Percentiles rank a stretch among this genome's conserved stretches.
Conservation (phyloP, 2,888 invertebrate genomes). For the Drosophila testacea region DNA sequence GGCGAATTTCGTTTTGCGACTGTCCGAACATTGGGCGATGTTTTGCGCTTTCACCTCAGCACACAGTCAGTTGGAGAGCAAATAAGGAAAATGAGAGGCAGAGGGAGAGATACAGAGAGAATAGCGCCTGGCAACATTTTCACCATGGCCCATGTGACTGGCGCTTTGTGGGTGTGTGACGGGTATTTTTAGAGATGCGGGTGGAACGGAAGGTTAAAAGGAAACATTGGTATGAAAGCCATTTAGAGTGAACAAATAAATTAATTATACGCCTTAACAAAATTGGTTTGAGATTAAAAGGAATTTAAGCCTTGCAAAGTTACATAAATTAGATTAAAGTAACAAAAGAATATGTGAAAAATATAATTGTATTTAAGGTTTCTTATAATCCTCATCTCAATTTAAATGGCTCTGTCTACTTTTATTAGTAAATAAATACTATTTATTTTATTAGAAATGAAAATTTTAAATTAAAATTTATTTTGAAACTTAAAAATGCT, state of each 20-base stretch:
- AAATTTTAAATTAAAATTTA: too few relatives aligned
- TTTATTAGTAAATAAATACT: too few relatives aligned
- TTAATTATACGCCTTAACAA: too few relatives aligned
- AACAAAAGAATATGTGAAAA: too few relatives aligned
- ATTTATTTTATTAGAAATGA: too few relatives aligned
- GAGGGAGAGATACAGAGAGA: constrained; percentile 9
- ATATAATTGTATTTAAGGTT: too few relatives aligned
- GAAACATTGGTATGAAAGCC: constrained; percentile 48
- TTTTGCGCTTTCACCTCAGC: constrained; percentile 51
- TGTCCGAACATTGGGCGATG: constrained; percentile 54
- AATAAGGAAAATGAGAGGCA: background rate
- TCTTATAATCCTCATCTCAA: too few relatives aligned
- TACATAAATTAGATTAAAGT: too few relatives aligned
- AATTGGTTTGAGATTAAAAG: too few relatives aligned
- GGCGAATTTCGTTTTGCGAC: constrained; percentile 73
- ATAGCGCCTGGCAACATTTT: constrained; percentile 49
- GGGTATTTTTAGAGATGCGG: constrained; percentile 76
- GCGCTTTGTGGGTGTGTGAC: constrained; percentile 57
- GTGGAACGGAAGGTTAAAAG: constrained; percentile 56
- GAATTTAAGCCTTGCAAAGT: too few relatives aligned
- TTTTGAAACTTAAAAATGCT: too few relatives aligned
- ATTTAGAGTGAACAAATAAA: background rate
- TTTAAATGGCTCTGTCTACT: too few relatives aligned
- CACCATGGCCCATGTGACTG: constrained; percentile 77
- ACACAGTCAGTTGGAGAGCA: constrained; percentile 4